Evolutionary conservation across 2,797 vertebrate species (phyloP), one percentile per base, ranked within the genome.

Genomic region (Chrysocyon brachyurus): DNA sequence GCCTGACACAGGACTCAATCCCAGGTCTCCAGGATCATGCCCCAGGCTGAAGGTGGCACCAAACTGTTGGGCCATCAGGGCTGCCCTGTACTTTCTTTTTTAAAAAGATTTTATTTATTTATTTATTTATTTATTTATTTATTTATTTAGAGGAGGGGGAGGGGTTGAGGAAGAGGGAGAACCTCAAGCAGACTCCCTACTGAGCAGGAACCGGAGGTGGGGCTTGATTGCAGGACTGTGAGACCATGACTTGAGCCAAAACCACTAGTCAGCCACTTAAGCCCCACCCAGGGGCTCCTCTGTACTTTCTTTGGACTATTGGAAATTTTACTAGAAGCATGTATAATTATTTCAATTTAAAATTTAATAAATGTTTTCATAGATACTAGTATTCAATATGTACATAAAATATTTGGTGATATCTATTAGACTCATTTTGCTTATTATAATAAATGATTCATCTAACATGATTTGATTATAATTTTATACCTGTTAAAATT

Each of bases 261-360:
- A 70, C 33, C 66, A 33, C 33, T n/a, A 36, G 68, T 72, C 19
- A 40, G 68, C 22, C 5, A 12, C 68, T 72, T 72, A 72, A 72
- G 40, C 33, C 36, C 22, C 36, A 24, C 33, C 68, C 21, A 40
- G 33, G 68, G 4, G 10, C 10, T 19, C 68, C 68, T 63, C 26
- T 28, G 61, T 28, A 63, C 61, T 24, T 59, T 59, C 57, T 59
- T 59, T 63, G 26, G 26, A 63, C 61, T 28, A 28, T 12, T 77
- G 6, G 7, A 86, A 91, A 52, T 95, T 96, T 95, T 96, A 86
- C n/a, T 77, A 68, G 31, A 82, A 82, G 52, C 6, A 75, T 75
- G 7, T 79, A 19, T 66, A 81, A 95, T 52, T 86, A 64, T 92
- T 96, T 82, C 52, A 72, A 79, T 66, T 92, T 89, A 64, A 86